Evolutionary conservation across 2,113 vertebrate genomes (phyloP), one percentile per base, ranked within the genome.

Genomic region (Piliocolobus tephrosceles): DNA sequence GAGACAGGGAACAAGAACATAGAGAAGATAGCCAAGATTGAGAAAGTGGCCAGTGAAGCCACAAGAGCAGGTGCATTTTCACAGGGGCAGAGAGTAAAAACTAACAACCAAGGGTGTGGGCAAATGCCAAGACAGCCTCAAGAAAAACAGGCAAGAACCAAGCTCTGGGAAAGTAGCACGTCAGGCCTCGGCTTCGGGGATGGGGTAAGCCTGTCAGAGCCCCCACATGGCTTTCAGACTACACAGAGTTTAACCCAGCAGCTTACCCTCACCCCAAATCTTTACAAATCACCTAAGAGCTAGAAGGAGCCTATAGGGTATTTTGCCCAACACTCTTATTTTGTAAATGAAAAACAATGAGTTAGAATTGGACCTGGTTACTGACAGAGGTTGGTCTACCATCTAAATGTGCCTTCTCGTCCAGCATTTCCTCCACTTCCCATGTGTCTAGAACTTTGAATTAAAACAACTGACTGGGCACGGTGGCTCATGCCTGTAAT

Each of bases 151-250:
- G 38, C 38, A 1, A 38, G 35, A 38, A 6, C 17, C 10, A 22
- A 57, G 55, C 7, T 25, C 58, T 35, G 57, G 47, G 20, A 16
- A 25, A 13, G 4, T 0, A 0, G 1, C 3, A 2, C 2, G 0
- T 0, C 18, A 1, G 20, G 0, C 27, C 25, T 5, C 3, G 2
- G 3, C 1, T 30, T 38, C 23, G 5, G 57, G 57, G 80, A 30
- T 45, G 38, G 10, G n/a, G 5, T 20, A 35, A 22, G 47, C 45
- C 10, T 0, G 1, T 18, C 38, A 30, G 58, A 55, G 17, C 50
- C 52, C 35, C 47, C 1, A 10, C 17, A 27, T n/a, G 9, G 52
- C 23, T 38, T 38, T 80, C 50, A 8, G 17, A 18, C 17, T 5
- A 5, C n/a, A 12, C 0, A 20, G 32, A 35, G 22, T 8, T 75